phyloP scores from a whole-genome alignment of 92 coral and sea anemone species.

The Hydrozoanthus gracilis region DNA sequence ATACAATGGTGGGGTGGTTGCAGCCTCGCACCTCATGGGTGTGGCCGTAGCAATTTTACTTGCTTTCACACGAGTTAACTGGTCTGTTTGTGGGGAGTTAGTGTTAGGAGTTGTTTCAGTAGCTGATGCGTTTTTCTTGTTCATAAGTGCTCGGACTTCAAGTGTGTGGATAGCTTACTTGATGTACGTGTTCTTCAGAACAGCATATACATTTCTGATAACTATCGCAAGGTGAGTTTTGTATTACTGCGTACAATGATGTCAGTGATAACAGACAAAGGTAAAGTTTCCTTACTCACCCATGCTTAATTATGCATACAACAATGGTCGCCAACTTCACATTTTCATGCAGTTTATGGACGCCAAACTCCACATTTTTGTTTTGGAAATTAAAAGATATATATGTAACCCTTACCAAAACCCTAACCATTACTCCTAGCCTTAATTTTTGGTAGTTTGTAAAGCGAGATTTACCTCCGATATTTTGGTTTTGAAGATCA shows the following conservation, averaged over 20 bases:
- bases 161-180: constrained; percentile 95
- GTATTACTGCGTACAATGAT: not conserved
- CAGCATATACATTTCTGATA: constrained; percentile 91
- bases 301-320: too few species aligned
- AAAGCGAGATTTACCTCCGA: too few species aligned
- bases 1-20: constrained; percentile 97
- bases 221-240: constrained; percentile 92
- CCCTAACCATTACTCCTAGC: too few species aligned
- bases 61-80: constrained; percentile 82
- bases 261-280: too few species aligned
- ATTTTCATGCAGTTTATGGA: too few species aligned
- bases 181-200: constrained; percentile 86
- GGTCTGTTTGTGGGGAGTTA: constrained; percentile 95
- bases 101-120: constrained; percentile 87
- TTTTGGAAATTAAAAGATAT: too few species aligned
- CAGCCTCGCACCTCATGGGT: constrained; percentile 81
- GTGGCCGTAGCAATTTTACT: constrained; percentile 74
- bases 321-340: too few species aligned
- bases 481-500: too few species aligned
- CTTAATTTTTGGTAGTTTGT: too few species aligned
- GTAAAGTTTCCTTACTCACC: too few species aligned
- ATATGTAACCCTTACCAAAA: too few species aligned
- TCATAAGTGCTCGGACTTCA: constrained; percentile 83
- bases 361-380: too few species aligned
- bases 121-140: constrained; percentile 87